Evolutionary conservation across 2,888 invertebrate genomes (phyloP), one percentile per base, ranked within the genome.

Genomic region (Cremastinae sp.): DNA sequence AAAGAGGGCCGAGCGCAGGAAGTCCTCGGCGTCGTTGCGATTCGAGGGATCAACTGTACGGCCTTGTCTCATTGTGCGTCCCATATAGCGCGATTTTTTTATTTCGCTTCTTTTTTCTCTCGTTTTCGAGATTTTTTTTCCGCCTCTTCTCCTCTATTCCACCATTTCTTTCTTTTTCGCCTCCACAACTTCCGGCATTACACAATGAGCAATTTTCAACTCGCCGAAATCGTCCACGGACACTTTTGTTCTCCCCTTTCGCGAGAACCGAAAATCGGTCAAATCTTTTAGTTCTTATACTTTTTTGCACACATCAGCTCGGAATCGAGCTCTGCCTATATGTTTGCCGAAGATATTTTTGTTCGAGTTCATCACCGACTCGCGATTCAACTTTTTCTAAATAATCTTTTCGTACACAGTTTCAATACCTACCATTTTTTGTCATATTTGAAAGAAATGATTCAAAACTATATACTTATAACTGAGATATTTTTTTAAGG

Each of bases 191-290:
- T 77, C 69, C 74, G 74, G 69, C 36, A 9, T 41, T 28, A 5
- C n/a, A 85, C 86, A 85, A 86, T 83, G 83, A 85, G 82, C 84
- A 82, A 84, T 83, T 85, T 84, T 83, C 82, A 83, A 81, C 82
- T 64, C 53, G 45, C 16, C 51, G 54, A 59, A 51, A 69, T 47
- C 54, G 53, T 12, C 20, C 59, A 54, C 53, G 38, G 20, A 79
- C 73, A 81, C 82, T 79, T 85, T 86, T 86, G 85, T 85, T 83
- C 83, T 80, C 82, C 79, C 78, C 81, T 79, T 84, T 80, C 75
- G 81, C 82, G 81, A 73, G 38, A 53, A 49, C 38, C 20, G 53
- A 43, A 34, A 64, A 64, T 59, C 38, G 61, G 28, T 28, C 28
- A 28, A 28, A 28, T 28, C 28, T 28, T 28, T 28, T 2, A 28